These are phyloP conservation scores for Drosophila algonquin DNA, from an alignment of 2,888 invertebrate species.

Conservation along the genomic window DNA sequence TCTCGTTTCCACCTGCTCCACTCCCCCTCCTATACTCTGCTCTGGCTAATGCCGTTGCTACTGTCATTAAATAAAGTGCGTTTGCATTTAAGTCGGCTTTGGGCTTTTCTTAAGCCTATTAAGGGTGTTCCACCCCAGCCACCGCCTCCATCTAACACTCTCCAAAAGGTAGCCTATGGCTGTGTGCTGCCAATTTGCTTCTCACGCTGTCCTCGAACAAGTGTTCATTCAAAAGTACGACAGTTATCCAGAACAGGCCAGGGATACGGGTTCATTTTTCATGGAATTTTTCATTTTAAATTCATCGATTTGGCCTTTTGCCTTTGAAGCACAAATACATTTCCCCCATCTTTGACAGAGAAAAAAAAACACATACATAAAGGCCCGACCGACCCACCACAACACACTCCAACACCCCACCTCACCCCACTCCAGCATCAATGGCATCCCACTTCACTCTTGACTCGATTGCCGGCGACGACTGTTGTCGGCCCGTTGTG, in stretches of 20 bases:
- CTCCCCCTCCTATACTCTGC: not conserved
- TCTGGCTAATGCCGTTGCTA: conserved; percentile 23
- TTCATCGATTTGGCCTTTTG: conserved; percentile 11
- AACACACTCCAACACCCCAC: no score
- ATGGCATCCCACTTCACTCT: not conserved
- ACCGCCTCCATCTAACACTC: not conserved
- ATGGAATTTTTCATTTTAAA: conserved; percentile 4
- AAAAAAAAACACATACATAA: not conserved
- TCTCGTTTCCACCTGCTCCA: not conserved
- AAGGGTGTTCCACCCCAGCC: conserved; percentile 19
- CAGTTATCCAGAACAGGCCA: not conserved
- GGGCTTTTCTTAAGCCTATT: conserved; percentile 60
- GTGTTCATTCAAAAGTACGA: not conserved
- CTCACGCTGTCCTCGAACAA: not conserved
- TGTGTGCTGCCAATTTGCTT: not conserved
- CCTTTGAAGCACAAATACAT: not conserved
- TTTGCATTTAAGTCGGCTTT: conserved; percentile 68
- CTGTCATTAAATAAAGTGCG: conserved; percentile 66
- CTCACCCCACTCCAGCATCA: not conserved
- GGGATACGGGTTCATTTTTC: not conserved
- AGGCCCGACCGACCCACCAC: not conserved
- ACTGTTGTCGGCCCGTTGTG: not conserved
- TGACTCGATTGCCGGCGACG: not conserved
- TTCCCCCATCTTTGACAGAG: not conserved
- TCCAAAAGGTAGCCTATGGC: not conserved